Base-by-base conservation (phyloP, 1,140 invertebrate genomes). In the Mamestra configurata region DNA sequence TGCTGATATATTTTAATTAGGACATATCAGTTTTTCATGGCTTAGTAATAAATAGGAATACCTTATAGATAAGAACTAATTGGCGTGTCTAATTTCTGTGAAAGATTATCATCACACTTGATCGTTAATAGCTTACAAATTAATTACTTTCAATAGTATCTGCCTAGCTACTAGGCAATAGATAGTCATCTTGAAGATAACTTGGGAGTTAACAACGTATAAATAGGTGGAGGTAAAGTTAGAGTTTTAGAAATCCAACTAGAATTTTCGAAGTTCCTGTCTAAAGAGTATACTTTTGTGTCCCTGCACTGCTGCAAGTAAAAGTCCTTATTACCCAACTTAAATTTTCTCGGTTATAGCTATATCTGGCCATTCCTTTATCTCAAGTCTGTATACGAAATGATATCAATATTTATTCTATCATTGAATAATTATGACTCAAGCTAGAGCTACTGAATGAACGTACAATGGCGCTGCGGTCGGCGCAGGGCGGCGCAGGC, bases 391-490 rank as follows among this genome's bases (percentile, higher is more conserved):
- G 11, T 10, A 18, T 1, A 53, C 0, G 4, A 4, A 31, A 4
- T 27, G 15, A 0, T 27, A 35, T 10, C n/a, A n/a, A 4, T 31
- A 59, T 22, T n/a, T 59, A 43, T 15, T 24, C 18, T 35, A 46
- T 15, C 10, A 7, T 43, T 22, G 15, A 15, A 11, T 68, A 68
- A 24, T 24, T 11, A 40, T 68, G 24, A 46, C 40, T 49, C 66
- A 70, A 75, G 43, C 43, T 77, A 43, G 49, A 75, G 43, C 43
- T 77, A 43, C 66, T 82, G 72, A 77, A 82, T 77, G 72, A 61
- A 76, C 49, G 55, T n/a, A 82, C 71, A 73, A 79, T 79, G 24
- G 73, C 40, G 8, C 35, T 79, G 81, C 72, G 81, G 77, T 82
- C 77, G 71, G 77, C 37, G 57, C 27, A 64, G 81, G 72, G 79